These are phyloP conservation scores for Cataglyphis cursor DNA, from an alignment of 2,888 invertebrate species.

Conservation along the genomic window DNA sequence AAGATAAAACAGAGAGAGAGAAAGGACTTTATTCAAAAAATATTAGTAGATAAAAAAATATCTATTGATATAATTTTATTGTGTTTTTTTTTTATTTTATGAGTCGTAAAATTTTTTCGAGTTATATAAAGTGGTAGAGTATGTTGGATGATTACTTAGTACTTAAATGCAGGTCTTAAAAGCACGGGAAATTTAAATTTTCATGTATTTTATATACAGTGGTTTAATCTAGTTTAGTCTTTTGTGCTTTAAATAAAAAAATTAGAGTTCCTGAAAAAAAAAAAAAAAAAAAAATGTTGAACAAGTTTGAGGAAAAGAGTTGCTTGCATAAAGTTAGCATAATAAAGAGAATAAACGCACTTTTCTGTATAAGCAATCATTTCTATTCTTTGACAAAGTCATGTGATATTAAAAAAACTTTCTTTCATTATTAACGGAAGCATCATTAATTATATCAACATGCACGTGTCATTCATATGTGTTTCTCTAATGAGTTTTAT, in stretches of 20 bases:
- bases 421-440: background rate
- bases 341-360: background rate
- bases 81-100: background rate
- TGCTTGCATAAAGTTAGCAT: background rate
- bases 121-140: background rate
- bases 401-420: background rate
- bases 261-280: background rate
- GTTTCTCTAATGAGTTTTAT: background rate
- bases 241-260: background rate
- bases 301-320: background rate
- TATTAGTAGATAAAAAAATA: background rate
- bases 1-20: background rate
- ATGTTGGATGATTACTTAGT: background rate
- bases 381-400: background rate
- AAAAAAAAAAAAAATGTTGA: background rate
- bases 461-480: too few relatives aligned
- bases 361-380: background rate
- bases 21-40: background rate
- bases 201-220: slow-evolving; percentile 24
- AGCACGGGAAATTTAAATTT: background rate
- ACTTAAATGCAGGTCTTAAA: background rate
- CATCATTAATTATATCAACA: background rate
- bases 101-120: background rate
- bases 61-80: background rate
- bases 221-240: background rate